Base-by-base conservation (phyloP, 2,888 invertebrate species). In the Carabus problematicus region DNA sequence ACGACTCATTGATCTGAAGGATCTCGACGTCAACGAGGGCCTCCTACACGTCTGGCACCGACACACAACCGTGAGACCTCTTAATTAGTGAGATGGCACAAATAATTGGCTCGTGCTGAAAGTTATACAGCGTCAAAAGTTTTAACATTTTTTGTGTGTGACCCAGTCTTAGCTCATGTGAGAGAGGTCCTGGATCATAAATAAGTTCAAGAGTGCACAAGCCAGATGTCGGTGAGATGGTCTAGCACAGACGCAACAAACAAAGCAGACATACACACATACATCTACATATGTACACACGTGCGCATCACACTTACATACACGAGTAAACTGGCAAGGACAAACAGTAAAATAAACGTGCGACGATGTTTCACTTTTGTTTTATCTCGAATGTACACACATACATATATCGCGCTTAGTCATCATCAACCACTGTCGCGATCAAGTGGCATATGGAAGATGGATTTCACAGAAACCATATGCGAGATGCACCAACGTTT, bases 61-160 rank as follows among this genome's bases (percentile, higher is more conserved):
- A 45, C 45, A 45, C 11, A 45, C n/a, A 12, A 12, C 12, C 45
- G 49, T 8, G 40, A 40, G 42, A 64, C 16, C 56, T 55, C 64
- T 64, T 64, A 64, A 64, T 64, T 64, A 64, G 43, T 43, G 18
- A 11, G 52, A 12, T 49, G 16, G 11, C 55, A 19, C 56, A 64
- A 55, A 64, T 55, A 64, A 64, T 55, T 55, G 64, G 43, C 64
- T 64, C 64, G 64, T 64, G 64, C 56, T 64, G 64, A 64, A 45
- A 64, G 56, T 64, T 64, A 29, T 40, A 64, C 56, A 42, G 56
- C 55, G 64, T 64, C 64, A 64, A 64, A 60, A 64, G 40, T 39
- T 55, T 41, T 64, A 39, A 6, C 16, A 19, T 12, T 18, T 64
- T 64, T 62, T 64, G 54, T 56, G 45, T 64, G 54, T 56, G 45